Conservation (phyloP, 2,888 invertebrate genomes). For the Cabera pusaria region DNA sequence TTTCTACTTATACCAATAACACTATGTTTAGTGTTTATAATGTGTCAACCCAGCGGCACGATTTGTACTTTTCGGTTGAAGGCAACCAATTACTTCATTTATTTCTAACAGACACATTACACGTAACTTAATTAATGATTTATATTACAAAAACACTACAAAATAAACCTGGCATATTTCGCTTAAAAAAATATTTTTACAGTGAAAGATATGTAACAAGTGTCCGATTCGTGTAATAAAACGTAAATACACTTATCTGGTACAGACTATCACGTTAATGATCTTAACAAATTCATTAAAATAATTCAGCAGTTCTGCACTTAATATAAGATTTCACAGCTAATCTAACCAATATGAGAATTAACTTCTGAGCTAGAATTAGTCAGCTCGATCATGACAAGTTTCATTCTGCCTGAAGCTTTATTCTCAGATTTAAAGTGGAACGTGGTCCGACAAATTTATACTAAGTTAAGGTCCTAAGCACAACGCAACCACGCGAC, state of each 20-base stretch:
- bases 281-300: slow-evolving; percentile 22
- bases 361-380: too few relatives aligned
- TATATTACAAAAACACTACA: slow-evolving; percentile 6
- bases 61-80: slow-evolving; percentile 38
- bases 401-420: too few relatives aligned
- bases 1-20: slow-evolving; percentile 19
- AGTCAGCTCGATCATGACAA: too few relatives aligned
- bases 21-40: slow-evolving; percentile 31
- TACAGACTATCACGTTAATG: slow-evolving; percentile 51
- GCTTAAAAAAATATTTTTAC: slow-evolving; percentile 48
- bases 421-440: too few relatives aligned
- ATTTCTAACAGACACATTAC: slow-evolving; percentile 16
- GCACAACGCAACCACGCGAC: too few relatives aligned
- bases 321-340: slow-evolving; percentile 42
- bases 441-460: too few relatives aligned
- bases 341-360: slow-evolving; percentile 38
- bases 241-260: slow-evolving; percentile 63
- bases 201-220: slow-evolving; percentile 80
- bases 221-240: slow-evolving; percentile 54
- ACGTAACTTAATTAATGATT: slow-evolving; percentile 6
- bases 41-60: slow-evolving; percentile 57
- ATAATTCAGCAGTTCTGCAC: slow-evolving; percentile 35
- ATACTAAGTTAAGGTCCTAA: too few relatives aligned
- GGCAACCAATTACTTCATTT: slow-evolving; percentile 20
- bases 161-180: slow-evolving; percentile 23